Evolutionary conservation across 2,113 vertebrate genomes (phyloP), one percentile per base, ranked within the genome.

Genomic region (Meleagris gallopavo): DNA sequence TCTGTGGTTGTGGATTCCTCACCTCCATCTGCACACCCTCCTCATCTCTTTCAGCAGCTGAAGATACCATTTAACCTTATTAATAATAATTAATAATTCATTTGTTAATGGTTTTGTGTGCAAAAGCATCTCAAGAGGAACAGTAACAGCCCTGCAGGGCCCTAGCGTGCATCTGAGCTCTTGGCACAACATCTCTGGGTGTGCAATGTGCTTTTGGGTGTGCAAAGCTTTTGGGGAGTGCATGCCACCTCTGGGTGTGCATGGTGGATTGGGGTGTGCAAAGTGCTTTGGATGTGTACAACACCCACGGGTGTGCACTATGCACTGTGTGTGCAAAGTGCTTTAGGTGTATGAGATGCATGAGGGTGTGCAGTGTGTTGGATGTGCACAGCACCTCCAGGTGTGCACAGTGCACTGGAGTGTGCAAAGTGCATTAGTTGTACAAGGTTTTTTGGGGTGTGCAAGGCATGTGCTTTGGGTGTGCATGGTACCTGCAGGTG

Each of bases 41-140:
- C 18, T 89, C 74, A 1, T 69, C 62, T 72, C 87, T 60, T 70
- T 71, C 85, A 60, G 71, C 64, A 70, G 85, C 85, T 75, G 54
- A 76, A n/a, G 72, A 62, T 80, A 85, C 91, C 73, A 86, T 94
- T 95, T 94, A 41, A 79, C 60, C 67, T 89, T 79, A 89, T 96
- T 96, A 96, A 89, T 89, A 54, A 66, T 66, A 40, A 66, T 96
- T 65, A 95, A 94, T 96, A 95, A 94, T 96, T 94, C n/a, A 96
- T 83, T 27, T 10, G 10, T 11, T 87, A 95, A 83, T 8, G 85
- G 94, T 43, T 4, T 82, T 45, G 15, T 45, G 86, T 65, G 76
- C 72, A 89, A 82, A 95, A 83, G 78, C 77, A 54, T 77, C 9
- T 5, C 45, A 14, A 75, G 84, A 78, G 67, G 73, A 93, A 64